Base-by-base conservation (phyloP, 2,888 invertebrate genomes). In the Clostera curtula region DNA sequence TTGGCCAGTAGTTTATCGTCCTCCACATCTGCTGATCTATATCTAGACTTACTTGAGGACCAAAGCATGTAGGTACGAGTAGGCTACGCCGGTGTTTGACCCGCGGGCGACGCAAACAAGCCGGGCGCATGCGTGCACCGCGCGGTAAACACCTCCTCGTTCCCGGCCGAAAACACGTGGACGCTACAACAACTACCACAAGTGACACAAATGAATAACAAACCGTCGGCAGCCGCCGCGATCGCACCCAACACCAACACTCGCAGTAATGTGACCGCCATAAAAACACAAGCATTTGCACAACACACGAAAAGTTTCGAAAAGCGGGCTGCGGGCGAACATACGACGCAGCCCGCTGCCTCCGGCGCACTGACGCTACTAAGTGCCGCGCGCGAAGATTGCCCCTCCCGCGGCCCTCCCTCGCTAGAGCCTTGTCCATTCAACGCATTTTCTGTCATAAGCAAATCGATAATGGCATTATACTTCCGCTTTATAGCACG, bases 181-280 rank as follows among this genome's bases (percentile, higher is more conserved):
- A 56, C 43, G 42, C 44, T 56, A 53, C 49, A 54, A 54, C 51
- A 43, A 54, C 44, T 46, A 50, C 47, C 48, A 46, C 49, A 52
- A 58, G 40, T 25, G 38, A 49, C 49, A 53, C 56, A 44, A 17
- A 36, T 43, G 56, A 56, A 49, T 49, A 56, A 76, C 76, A 53
- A 62, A 80, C 82, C 82, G 64, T 70, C 72, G 58, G 76, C 75
- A 50, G 77, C 77, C 64, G 76, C 80, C 72, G 75, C 73, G 57
- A 73, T 69, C 69, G 70, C 82, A 66, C 73, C 82, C 77, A 82
- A 63, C 74, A 77, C 71, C 74, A 86, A 82, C 87, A 89, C 86
- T 86, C 87, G 88, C 86, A 89, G 86, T 86, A 89, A 88, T 88
- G 88, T 87, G 87, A 90, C 87, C 90, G 91, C 91, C 90, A 91